phyloP scores from a whole-genome alignment of 2,888 invertebrate species.

The Aspidiotus rigidus region DNA sequence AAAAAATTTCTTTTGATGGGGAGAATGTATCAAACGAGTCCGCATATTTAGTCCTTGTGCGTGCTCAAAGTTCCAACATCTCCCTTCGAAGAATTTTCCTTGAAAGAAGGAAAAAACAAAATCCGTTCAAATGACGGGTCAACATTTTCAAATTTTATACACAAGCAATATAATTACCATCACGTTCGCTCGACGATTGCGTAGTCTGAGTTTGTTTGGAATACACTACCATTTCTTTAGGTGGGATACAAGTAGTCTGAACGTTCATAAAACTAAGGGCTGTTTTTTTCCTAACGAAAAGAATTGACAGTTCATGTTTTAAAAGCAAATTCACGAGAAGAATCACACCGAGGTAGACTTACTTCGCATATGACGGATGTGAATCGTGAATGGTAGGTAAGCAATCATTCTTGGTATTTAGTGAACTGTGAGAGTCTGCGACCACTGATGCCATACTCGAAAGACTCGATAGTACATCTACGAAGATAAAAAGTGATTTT shows the following conservation, averaged over 20 bases:
- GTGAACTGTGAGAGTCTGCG: slow-evolving; percentile 60
- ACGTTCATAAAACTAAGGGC: slow-evolving; percentile 71
- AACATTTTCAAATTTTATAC: no score
- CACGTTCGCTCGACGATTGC: slow-evolving; percentile 66
- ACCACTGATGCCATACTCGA: slow-evolving; percentile 72
- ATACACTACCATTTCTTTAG: slow-evolving; percentile 84
- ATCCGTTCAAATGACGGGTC: slow-evolving; percentile 46
- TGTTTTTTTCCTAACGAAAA: slow-evolving; percentile 40
- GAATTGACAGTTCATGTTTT: neutral
- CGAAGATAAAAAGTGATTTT: slow-evolving; percentile 33
- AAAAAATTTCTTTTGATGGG: no score
- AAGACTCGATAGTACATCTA: slow-evolving; percentile 69
- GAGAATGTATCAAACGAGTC: no score
- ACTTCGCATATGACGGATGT: neutral
- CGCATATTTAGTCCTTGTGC: no score
- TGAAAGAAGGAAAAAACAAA: slow-evolving; percentile 63
- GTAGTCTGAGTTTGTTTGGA: slow-evolving; percentile 93
- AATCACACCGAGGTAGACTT: slow-evolving; percentile 1
- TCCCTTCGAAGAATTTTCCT: slow-evolving; percentile 84
- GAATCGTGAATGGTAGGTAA: slow-evolving; percentile 41
- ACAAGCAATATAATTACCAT: slow-evolving; percentile 60
- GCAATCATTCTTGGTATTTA: slow-evolving; percentile 69
- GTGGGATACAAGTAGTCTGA: slow-evolving; percentile 86
- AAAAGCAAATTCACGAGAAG: neutral
- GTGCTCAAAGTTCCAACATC: slow-evolving; percentile 50